Conservation (phyloP, 2,888 invertebrate genomes). For the Cecidostiba fungosa region DNA sequence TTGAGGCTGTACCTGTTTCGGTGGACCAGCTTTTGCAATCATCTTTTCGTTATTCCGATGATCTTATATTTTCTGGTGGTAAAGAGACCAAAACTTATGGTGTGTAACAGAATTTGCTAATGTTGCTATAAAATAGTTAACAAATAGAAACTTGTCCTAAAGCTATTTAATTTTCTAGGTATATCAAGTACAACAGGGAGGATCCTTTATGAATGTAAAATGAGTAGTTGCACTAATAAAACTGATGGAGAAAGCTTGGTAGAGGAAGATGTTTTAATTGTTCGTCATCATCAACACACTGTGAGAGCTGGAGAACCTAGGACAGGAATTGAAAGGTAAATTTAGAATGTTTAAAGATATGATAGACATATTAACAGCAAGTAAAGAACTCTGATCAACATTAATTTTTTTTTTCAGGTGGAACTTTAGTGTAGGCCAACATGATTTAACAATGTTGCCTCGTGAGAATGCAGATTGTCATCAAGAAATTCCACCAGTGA, state of each 20-base stretch:
- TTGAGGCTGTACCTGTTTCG: slow-evolving; percentile 93
- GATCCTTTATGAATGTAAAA: slow-evolving; percentile 89
- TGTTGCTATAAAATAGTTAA: background rate
- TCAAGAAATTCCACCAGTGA: slow-evolving; percentile 62
- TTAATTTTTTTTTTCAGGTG: slow-evolving; percentile 83
- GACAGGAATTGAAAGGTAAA: slow-evolving; percentile 90
- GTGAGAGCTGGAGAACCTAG: slow-evolving; percentile 94
- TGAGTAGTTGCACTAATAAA: slow-evolving; percentile 86
- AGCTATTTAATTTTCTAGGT: slow-evolving; percentile 65
- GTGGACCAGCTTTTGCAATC: slow-evolving; percentile 93
- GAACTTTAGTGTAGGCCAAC: slow-evolving; percentile 97
- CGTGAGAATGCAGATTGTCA: slow-evolving; percentile 81
- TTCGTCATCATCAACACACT: slow-evolving; percentile 92
- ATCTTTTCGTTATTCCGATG: slow-evolving; percentile 92
- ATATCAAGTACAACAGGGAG: slow-evolving; percentile 88
- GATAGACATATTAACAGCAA: slow-evolving; percentile 19
- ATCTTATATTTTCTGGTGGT: slow-evolving; percentile 93
- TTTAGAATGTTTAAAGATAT: slow-evolving; percentile 45
- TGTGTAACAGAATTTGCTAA: slow-evolving; percentile 59
- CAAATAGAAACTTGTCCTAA: background rate
- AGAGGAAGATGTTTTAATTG: slow-evolving; percentile 85
- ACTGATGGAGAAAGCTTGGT: slow-evolving; percentile 82
- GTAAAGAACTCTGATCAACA: slow-evolving; percentile 38
- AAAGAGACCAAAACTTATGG: slow-evolving; percentile 94
- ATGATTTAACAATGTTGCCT: slow-evolving; percentile 86